A percentile compares a stretch with the other conserved stretches of the same genome.
Conservation (phyloP, 2,888 invertebrate species). For the Agrochola macilenta region DNA sequence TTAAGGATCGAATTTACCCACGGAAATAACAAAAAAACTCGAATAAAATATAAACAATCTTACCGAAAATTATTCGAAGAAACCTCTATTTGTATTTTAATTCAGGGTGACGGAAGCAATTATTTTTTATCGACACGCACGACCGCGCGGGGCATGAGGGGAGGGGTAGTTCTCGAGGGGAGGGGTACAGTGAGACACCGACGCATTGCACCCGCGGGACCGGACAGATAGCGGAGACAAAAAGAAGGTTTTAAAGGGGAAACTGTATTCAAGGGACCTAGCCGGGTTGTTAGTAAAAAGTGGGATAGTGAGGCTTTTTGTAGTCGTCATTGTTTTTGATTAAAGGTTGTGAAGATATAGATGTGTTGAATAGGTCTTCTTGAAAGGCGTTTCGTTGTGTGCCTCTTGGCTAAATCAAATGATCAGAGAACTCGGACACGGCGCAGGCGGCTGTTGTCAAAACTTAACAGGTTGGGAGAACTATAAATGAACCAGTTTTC, state of each 20-base stretch:
- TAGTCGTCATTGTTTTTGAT: constrained; percentile 17
- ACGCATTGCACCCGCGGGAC: constrained; percentile 89
- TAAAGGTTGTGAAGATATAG: not conserved
- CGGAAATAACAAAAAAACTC: not conserved
- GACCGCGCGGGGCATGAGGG: constrained; percentile 71
- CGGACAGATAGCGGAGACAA: constrained; percentile 74
- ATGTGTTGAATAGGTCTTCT: not conserved
- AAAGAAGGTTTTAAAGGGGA: constrained; percentile 80
- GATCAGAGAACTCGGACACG: not conserved
- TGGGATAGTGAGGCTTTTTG: constrained; percentile 31
- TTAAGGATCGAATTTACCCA: not conserved
- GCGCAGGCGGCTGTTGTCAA: not conserved
- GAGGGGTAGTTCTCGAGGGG: constrained; percentile 52
- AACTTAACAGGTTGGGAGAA: not conserved
- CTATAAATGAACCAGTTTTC: no score
- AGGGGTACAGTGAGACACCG: constrained; percentile 75
- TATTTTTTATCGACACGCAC: constrained; percentile 90
- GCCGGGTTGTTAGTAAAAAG: constrained; percentile 46
- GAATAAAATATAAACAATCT: constrained; percentile 19
- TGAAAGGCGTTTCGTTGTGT: not conserved
- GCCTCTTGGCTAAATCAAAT: not conserved
- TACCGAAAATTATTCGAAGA: constrained; percentile 67
- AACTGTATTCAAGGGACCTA: constrained; percentile 71
- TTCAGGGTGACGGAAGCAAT: constrained; percentile 86
- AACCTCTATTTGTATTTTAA: constrained; percentile 79